Base-by-base conservation (phyloP, 1,140 invertebrate genomes). In the Chrysopa pallens region DNA sequence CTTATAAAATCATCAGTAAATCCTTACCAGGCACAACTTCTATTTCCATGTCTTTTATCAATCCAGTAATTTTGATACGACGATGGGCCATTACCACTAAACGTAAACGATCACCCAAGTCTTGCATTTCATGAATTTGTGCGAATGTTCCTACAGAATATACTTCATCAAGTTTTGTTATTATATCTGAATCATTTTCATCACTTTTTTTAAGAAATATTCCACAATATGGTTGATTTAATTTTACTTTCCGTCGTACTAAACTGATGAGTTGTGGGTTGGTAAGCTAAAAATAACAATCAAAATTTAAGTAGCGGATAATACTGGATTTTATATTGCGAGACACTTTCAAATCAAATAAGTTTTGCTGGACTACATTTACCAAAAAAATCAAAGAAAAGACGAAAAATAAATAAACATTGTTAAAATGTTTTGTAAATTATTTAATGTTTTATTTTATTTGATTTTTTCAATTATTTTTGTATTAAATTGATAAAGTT, bases 151-250 rank as follows among this genome's bases (percentile, higher is more conserved):
- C 96, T 15, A 98, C 70, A 36, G 74, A 61, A 61, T 98, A 88
- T 17, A 99, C 68, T 43, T 99, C 92, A 57, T 84, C 72, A 28
- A 98, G 53, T 50, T 70, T 82, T 36, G 79, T 70, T 7, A 97
- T 82, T 33, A 94, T 69, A 60, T 97, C 91, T n/a, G 74, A 68
- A 50, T 90, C 84, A 61, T 89, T 85, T 52, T 84, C 85, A 57
- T 90, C 84, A 59, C 81, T 78, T 60, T 84, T 93, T 56, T 95
- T 95, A 48, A 99, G 68, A 61, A 99, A 99, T 11, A 99, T 82
- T 29, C 95, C 96, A 49, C 91, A 84, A 61, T 98, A 99, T 0
- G 95, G 95, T 57, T 96, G 90, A 61, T 93, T 94, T 6, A 98
- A 58, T 60, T 84, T 85, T 0, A 98, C 87, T 70, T 98, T 98